These are phyloP conservation scores for Masticophis lateralis DNA, from an alignment of 2,797 vertebrate genomes.

Conservation along the genomic window DNA sequence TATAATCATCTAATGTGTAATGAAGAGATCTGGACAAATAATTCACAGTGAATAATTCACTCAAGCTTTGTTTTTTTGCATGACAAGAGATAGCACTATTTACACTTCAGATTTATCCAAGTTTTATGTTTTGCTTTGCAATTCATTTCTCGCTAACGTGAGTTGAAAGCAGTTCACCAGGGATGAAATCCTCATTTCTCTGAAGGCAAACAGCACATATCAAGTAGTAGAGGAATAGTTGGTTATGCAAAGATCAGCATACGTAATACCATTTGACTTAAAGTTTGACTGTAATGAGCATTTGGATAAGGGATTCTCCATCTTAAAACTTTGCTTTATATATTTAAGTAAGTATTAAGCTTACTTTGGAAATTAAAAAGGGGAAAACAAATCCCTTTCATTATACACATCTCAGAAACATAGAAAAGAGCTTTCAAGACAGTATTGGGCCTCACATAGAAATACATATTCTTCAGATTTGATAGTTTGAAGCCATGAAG, in stretches of 20 bases:
- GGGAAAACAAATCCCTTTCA: background rate
- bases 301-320: background rate
- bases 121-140: conserved; percentile 15
- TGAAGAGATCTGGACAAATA: conserved; percentile 58
- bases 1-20: conserved; percentile 57
- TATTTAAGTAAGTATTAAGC: background rate
- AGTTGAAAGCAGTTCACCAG: conserved; percentile 7
- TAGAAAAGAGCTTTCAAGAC: background rate
- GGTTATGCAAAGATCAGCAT: background rate
- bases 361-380: background rate
- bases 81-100: conserved; percentile 39
- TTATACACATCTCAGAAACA: background rate
- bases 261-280: background rate
- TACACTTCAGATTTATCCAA: conserved; percentile 40
- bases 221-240: background rate
- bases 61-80: conserved; percentile 9
- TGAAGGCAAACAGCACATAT: conserved; percentile 3
- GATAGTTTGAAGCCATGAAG: background rate
- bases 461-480: background rate
- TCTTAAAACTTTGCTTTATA: background rate
- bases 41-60: conserved; percentile 65
- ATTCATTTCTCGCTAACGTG: conserved; percentile 28
- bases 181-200: conserved; percentile 22
- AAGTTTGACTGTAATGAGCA: background rate
- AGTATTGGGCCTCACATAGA: background rate